Evolutionary conservation across 2,888 invertebrate genomes (phyloP).

Genomic region (Orthosia gothica): DNA sequence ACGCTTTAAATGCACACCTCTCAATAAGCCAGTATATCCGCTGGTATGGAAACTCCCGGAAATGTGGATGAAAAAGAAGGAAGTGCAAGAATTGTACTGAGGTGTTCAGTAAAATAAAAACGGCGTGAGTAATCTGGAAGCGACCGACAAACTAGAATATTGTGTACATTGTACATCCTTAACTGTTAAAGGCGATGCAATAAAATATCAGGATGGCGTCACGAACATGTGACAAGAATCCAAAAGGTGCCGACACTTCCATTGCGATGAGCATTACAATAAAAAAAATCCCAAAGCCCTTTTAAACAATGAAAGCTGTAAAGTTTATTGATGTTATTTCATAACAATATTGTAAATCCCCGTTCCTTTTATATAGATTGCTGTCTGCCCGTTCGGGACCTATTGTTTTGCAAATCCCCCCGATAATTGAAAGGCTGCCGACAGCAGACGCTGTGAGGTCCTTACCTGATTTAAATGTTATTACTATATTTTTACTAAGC

Average conservation of each 20-base stretch:
- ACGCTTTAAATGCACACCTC: constrained; percentile 39
- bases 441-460: constrained; percentile 74
- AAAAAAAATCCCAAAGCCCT: constrained; percentile 75
- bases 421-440: constrained; percentile 80
- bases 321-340: constrained; percentile 81
- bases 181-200: constrained; percentile 70
- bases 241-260: constrained; percentile 76
- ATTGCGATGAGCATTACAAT: constrained; percentile 75
- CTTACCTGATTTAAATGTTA: constrained; percentile 73
- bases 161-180: constrained; percentile 48
- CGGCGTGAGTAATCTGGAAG: constrained; percentile 58
- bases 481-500: constrained; percentile 50
- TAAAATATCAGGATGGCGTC: constrained; percentile 67
- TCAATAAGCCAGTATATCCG: constrained; percentile 51
- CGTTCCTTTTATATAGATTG: constrained; percentile 74
- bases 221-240: constrained; percentile 69
- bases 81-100: constrained; percentile 48
- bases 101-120: constrained; percentile 52
- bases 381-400: constrained; percentile 67
- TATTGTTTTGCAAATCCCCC: constrained; percentile 77
- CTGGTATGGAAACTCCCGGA: constrained; percentile 50
- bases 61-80: constrained; percentile 57
- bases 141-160: constrained; percentile 59
- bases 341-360: constrained; percentile 76
- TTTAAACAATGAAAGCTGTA: constrained; percentile 79